Conservation (phyloP, 2,797 vertebrate genomes). For the Paratrypauchen microcephalus region DNA sequence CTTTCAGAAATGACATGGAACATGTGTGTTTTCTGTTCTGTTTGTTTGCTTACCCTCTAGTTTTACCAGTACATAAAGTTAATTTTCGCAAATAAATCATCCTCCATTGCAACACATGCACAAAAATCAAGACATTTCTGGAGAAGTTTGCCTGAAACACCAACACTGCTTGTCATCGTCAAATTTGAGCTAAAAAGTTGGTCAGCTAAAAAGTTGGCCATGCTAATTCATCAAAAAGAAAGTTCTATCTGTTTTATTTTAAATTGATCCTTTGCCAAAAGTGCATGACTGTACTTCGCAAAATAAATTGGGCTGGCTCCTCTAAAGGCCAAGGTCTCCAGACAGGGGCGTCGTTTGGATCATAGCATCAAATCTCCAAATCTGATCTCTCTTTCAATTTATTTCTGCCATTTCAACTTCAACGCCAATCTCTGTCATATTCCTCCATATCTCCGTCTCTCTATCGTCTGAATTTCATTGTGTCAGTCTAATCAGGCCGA, state of each 20-base stretch:
- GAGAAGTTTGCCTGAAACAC: neutral
- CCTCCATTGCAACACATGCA: neutral
- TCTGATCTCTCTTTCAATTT: slow-evolving; percentile 62
- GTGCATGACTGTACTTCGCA: slow-evolving; percentile 11
- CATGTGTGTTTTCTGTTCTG: too few species aligned
- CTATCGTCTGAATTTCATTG: slow-evolving; percentile 69
- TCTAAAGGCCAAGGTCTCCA: slow-evolving; percentile 13
- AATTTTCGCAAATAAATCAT: neutral
- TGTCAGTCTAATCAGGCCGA: slow-evolving; percentile 70
- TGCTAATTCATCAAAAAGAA: neutral
- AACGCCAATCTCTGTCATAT: slow-evolving; percentile 60
- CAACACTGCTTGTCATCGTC: neutral
- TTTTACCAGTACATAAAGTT: neutral
- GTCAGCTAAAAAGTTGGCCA: neutral
- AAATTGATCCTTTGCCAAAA: slow-evolving; percentile 11
- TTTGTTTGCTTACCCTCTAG: neutral
- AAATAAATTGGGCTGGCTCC: slow-evolving; percentile 30
- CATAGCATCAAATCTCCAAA: slow-evolving; percentile 48
- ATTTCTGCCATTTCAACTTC: slow-evolving; percentile 48
- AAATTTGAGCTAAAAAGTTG: slow-evolving; percentile 1
- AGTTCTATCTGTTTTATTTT: slow-evolving; percentile 3
- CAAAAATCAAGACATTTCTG: neutral
- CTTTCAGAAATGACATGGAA: too few species aligned
- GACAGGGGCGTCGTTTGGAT: slow-evolving; percentile 28
- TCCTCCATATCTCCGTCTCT: slow-evolving; percentile 59